Conservation (phyloP, 2,113 vertebrate species). For the Camelus dromedarius region DNA sequence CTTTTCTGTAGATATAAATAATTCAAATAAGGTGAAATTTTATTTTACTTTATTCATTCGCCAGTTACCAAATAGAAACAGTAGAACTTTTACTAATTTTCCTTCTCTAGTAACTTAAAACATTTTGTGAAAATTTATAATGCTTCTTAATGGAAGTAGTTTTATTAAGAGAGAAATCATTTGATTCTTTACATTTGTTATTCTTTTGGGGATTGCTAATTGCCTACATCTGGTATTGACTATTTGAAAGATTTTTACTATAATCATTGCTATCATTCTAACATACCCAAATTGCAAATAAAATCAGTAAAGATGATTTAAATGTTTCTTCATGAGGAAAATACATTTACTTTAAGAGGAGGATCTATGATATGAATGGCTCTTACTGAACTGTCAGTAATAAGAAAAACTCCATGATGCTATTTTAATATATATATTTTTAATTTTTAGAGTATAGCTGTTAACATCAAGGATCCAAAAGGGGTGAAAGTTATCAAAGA, state of each 20-base stretch:
- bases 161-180: constrained; percentile 50
- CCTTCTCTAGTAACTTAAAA: constrained; percentile 47
- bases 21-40: constrained; percentile 17
- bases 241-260: constrained; percentile 25
- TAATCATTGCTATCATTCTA: constrained; percentile 16
- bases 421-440: constrained; percentile 53
- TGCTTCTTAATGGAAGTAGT: constrained; percentile 43
- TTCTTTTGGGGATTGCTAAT: constrained; percentile 6
- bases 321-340: constrained; percentile 22
- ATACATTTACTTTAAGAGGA: constrained; percentile 33
- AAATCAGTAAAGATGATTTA: constrained; percentile 48
- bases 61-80: neutral
- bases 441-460: constrained; percentile 93
- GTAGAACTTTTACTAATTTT: constrained; percentile 23
- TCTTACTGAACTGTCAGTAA: constrained; percentile 21
- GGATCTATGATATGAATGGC: neutral
- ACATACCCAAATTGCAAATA: constrained; percentile 39
- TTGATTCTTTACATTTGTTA: constrained; percentile 48
- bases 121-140: constrained; percentile 49
- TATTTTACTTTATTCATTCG: neutral
- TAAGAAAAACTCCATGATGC: constrained; percentile 39
- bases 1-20: constrained; percentile 17
- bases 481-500: constrained; percentile 92
- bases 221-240: neutral
- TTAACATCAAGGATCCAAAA: constrained; percentile 94